Evolutionary conservation across 2,113 vertebrate genomes (phyloP).

Genomic region (Protobothrops flavoviridis): DNA sequence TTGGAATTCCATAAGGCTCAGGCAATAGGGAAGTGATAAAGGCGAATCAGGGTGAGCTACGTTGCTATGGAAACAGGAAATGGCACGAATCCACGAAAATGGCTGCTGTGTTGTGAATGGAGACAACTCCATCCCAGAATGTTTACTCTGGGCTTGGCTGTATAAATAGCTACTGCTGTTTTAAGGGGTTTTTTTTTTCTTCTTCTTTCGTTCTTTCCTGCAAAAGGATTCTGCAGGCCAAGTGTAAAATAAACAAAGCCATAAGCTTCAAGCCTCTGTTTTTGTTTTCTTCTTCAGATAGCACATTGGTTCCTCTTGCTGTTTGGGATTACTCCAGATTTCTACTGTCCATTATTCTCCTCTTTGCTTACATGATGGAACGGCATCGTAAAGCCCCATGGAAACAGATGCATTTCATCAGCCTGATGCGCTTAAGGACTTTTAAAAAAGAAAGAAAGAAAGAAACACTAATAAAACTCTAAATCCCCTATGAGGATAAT

Average conservation of each 20-base stretch:
- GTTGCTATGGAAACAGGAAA: constrained; percentile 77
- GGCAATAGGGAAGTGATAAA: constrained; percentile 28
- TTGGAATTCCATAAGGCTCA: constrained; percentile 36
- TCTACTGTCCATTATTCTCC: constrained; percentile 8
- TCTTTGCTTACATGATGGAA: constrained; percentile 6
- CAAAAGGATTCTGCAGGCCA: constrained; percentile 74
- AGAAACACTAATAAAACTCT: constrained; percentile 28
- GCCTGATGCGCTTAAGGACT: constrained; percentile 17
- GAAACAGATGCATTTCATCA: constrained; percentile 39
- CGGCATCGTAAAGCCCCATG: constrained; percentile 27
- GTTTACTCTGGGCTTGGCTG: constrained; percentile 74
- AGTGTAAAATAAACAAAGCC: constrained; percentile 78
- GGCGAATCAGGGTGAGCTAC: constrained; percentile 14
- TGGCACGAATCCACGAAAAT: constrained; percentile 74
- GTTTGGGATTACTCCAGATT: constrained; percentile 26
- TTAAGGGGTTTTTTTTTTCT: constrained; percentile 64
- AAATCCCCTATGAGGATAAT: constrained; percentile 18
- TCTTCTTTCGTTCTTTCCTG: constrained; percentile 47
- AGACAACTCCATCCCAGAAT: constrained; percentile 68
- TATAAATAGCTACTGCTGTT: constrained; percentile 80
- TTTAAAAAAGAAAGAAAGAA: neutral
- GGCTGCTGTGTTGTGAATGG: constrained; percentile 77
- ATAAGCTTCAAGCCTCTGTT: constrained; percentile 43
- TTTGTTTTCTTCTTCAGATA: constrained; percentile 32
- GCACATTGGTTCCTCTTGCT: constrained; percentile 2